A percentile compares a stretch with the other conserved stretches of the same genome.
These are phyloP conservation scores for Heteromormyrus szaboi DNA, from an alignment of 2,797 vertebrate species.

Conservation along the genomic window DNA sequence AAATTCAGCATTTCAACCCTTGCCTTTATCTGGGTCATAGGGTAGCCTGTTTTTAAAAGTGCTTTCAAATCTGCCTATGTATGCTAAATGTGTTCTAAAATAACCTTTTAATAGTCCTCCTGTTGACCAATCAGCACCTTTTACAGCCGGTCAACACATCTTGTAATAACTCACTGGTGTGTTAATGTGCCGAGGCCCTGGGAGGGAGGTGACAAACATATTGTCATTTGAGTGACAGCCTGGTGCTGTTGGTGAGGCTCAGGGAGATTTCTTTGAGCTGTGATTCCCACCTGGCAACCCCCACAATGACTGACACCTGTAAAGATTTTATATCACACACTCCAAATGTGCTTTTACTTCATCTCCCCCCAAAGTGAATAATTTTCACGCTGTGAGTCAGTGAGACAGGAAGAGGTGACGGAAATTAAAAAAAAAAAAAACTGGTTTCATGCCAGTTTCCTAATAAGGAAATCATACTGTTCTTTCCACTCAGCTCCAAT, in stretches of 20 bases:
- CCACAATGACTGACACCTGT: slow-evolving; percentile 10
- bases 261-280: not conserved
- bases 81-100: not conserved
- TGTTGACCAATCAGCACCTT: slow-evolving; percentile 1
- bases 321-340: slow-evolving; percentile 11
- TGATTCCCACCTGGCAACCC: slow-evolving; percentile 3
- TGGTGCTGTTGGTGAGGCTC: not conserved
- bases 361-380: not conserved
- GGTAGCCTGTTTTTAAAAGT: not conserved
- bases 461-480: not conserved
- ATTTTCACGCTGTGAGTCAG: not conserved
- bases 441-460: not conserved
- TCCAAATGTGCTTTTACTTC: not conserved
- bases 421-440: not conserved
- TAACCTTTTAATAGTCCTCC: not conserved
- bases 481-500: not conserved
- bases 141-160: not conserved
- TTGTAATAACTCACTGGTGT: not conserved
- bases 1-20: not conserved
- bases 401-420: not conserved
- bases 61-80: not conserved
- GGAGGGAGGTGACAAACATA: not conserved
- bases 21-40: not conserved
- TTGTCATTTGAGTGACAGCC: slow-evolving; percentile 11
- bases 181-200: not conserved